Evolutionary conservation across 2,888 invertebrate genomes (phyloP).

Genomic region (Geophilus truncorum): DNA sequence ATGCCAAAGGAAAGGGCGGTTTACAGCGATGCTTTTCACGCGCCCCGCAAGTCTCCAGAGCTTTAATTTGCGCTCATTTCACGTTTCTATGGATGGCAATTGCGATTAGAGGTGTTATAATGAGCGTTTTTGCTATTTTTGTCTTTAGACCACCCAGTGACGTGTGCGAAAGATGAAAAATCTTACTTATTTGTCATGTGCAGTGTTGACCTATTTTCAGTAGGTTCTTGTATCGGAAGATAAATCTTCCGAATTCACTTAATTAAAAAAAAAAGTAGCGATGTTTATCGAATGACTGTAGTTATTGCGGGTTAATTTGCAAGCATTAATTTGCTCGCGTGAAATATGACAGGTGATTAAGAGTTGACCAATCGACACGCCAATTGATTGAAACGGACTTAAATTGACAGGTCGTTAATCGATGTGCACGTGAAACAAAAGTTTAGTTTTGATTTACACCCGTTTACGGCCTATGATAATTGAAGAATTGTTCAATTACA

Average conservation of each 20-base stretch:
- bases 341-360: conserved; percentile 18
- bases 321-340: background rate
- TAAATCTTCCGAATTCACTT: too few species aligned
- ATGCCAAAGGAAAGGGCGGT: background rate
- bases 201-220: too few species aligned
- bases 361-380: conserved; percentile 5
- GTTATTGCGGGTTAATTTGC: conserved; percentile 8
- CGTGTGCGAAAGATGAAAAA: too few species aligned
- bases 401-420: background rate
- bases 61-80: too few species aligned
- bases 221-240: too few species aligned
- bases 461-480: conserved; percentile 1
- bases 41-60: too few species aligned
- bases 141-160: too few species aligned
- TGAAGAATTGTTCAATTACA: conserved; percentile 18
- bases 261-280: background rate
- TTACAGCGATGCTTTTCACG: background rate
- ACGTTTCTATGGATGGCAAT: too few species aligned
- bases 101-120: too few species aligned
- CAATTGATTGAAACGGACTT: conserved; percentile 25
- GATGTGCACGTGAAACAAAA: background rate
- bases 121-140: too few species aligned
- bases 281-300: background rate
- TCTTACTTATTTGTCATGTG: too few species aligned
- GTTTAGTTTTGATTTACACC: background rate